Base-by-base conservation (phyloP, 1,140 invertebrate species). In the Laodelphax striatellus region DNA sequence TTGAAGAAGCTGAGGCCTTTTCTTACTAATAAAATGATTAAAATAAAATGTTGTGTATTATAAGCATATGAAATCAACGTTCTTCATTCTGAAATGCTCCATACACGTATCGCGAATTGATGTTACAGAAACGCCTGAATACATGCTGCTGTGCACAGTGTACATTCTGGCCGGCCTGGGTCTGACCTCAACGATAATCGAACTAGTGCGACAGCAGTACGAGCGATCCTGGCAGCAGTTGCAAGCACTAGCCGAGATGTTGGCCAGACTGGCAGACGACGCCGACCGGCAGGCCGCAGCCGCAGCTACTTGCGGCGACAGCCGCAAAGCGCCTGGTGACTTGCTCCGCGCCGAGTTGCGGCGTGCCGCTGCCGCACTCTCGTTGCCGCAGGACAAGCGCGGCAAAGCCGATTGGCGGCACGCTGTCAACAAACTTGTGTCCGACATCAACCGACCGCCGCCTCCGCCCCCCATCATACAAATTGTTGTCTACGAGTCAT, bases 151-250 rank as follows among this genome's bases (percentile, higher is more conserved):
- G 1, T 94, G 91, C 71, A 94, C 92, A 0, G 68, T 95, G 61
- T 98, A 97, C 75, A 91, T 97, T 65, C 77, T 97, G 57, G 85
- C 97, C 59, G 95, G 95, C 5, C 77, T 98, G 71, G 92, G 94
- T 2, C 72, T 98, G 46, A 94, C 94, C 1, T 92, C 92, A 1
- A 97, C 94, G 63, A 94, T 95, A 65, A 96, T 96, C 66, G 93
- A 96, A 73, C 74, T 92, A 61, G 88, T 92, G 38, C 74, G 89
- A 55, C 75, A 86, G 56, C 89, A 92, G 70, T 93, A 93, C 71
- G 87, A 87, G 9, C 82, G 88, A 64, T 90, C 87, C 58, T 93
- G 90, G 90, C 79, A 82, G 66, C 83, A 85, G 67, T 71, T 92
- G 24, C 83, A 89, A 71, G 87, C 88, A 8, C 73, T 92, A 63